A percentile compares a stretch with the other conserved stretches of the same genome.
phyloP scores from a whole-genome alignment of 1,140 invertebrate species.

The Cydia strobilella region DNA sequence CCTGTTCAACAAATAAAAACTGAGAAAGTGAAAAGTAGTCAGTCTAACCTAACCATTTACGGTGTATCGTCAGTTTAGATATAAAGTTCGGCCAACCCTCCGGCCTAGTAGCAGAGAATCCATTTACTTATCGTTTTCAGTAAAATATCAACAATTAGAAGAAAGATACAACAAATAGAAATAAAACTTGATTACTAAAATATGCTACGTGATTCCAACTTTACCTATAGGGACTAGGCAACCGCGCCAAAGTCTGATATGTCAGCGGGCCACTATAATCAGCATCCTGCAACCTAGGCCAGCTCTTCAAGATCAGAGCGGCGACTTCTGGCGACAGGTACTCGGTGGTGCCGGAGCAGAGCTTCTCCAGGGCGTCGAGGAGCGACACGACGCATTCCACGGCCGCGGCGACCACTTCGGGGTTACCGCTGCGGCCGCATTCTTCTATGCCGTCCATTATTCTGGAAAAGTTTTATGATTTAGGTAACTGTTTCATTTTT shows the following conservation, averaged over 20 bases:
- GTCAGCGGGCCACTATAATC: conserved; percentile 92
- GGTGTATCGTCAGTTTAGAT: too few species aligned
- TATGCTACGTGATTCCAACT: conserved; percentile 7
- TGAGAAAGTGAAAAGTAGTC: too few species aligned
- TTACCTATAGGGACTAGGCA: conserved; percentile 89
- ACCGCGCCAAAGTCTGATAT: conserved; percentile 89
- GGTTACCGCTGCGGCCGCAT: conserved; percentile 84
- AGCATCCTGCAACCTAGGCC: conserved; percentile 87
- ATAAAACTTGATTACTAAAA: neutral
- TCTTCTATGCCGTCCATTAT: conserved; percentile 96
- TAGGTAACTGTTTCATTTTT: too few species aligned
- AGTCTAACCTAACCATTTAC: too few species aligned
- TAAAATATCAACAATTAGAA: too few species aligned
- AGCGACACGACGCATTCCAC: conserved; percentile 92
- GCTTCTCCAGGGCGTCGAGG: conserved; percentile 89
- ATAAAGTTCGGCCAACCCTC: too few species aligned
- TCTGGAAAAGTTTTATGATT: conserved; percentile 76
- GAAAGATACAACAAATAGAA: neutral
- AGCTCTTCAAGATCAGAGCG: conserved; percentile 86
- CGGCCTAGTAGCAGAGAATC: too few species aligned
- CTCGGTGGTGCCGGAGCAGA: conserved; percentile 85
- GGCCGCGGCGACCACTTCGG: conserved; percentile 88
- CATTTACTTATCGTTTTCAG: too few species aligned
- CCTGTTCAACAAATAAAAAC: conserved; percentile 56
- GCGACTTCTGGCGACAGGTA: conserved; percentile 81